Evolutionary conservation across 1,140 invertebrate species (phyloP).

Genomic region (Phocides pigmalion): DNA sequence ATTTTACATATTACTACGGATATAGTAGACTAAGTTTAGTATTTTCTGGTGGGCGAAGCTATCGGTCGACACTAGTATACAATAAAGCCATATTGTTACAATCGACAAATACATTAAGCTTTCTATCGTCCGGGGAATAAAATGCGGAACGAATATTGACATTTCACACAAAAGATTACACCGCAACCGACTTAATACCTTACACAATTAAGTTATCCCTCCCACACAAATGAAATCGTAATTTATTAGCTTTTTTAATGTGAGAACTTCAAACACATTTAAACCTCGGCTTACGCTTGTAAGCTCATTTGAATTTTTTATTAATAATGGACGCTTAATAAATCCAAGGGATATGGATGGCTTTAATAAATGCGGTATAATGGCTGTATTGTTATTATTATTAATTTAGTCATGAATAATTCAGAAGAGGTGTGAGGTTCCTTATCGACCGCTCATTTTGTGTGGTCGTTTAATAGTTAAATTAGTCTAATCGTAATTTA

Average conservation of each 20-base stretch:
- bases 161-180: conserved; percentile 60
- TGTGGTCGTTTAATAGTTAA: conserved; percentile 16
- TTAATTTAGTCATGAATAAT: conserved; percentile 68
- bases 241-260: conserved; percentile 65
- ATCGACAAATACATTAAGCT: conserved; percentile 21
- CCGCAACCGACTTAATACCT: conserved; percentile 25
- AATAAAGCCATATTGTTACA: not conserved
- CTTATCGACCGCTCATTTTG: conserved; percentile 2
- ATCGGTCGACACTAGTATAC: too few relatives aligned
- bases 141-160: conserved; percentile 51
- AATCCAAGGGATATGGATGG: conserved; percentile 48
- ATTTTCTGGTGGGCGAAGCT: too few relatives aligned
- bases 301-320: conserved; percentile 72
- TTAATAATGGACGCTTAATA: conserved; percentile 59
- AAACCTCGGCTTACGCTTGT: conserved; percentile 58
- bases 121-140: conserved; percentile 4
- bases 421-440: conserved; percentile 44
- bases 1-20: too few relatives aligned
- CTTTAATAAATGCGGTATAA: conserved; percentile 49
- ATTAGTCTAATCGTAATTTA: conserved; percentile 4
- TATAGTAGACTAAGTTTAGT: too few relatives aligned
- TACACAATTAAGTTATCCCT: conserved; percentile 44
- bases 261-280: conserved; percentile 65
- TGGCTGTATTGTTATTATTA: conserved; percentile 57
- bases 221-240: conserved; percentile 52